A percentile compares a stretch with the other conserved stretches of the same genome.
phyloP scores from a whole-genome alignment of 2,113 vertebrate genomes.

The Raja brachyura region DNA sequence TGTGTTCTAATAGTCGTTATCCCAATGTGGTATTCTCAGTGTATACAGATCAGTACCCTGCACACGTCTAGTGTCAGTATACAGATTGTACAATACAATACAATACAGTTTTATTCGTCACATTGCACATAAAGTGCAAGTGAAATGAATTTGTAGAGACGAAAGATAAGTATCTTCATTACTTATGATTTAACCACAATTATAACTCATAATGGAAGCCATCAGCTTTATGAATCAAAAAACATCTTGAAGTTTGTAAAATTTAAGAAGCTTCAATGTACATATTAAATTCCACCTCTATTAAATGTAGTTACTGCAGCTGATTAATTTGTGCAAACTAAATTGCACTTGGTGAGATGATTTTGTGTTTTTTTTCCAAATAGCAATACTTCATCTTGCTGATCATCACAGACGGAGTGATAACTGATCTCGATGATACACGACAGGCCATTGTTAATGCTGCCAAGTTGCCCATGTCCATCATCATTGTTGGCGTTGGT shows the following conservation, averaged over 20 bases:
- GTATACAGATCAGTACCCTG: too few relatives aligned
- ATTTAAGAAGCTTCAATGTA: not conserved
- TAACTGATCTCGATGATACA: constrained; percentile 93
- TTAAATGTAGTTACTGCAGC: not conserved
- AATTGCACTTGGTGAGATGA: not conserved
- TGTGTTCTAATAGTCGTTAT: too few relatives aligned
- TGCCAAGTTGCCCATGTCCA: constrained; percentile 85
- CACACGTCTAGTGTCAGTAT: too few relatives aligned
- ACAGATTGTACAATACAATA: too few relatives aligned
- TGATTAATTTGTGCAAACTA: not conserved
- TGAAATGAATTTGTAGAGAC: too few relatives aligned
- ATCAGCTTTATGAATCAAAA: not conserved
- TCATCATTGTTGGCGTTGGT: constrained; percentile 91
- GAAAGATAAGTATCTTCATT: too few relatives aligned
- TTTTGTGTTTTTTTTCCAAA: constrained; percentile 40
- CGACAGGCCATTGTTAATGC: constrained; percentile 81
- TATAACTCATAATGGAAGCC: not conserved
- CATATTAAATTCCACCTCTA: not conserved
- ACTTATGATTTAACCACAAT: not conserved
- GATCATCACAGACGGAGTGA: constrained; percentile 94
- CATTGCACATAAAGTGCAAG: too few relatives aligned
- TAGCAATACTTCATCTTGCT: constrained; percentile 94
- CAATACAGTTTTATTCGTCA: too few relatives aligned
- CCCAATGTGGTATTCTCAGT: not conserved
- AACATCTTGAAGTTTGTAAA: not conserved